A percentile compares a stretch with the other conserved stretches of the same genome.
Conservation (phyloP, 2,797 vertebrate species). For the Crax fasciolata region DNA sequence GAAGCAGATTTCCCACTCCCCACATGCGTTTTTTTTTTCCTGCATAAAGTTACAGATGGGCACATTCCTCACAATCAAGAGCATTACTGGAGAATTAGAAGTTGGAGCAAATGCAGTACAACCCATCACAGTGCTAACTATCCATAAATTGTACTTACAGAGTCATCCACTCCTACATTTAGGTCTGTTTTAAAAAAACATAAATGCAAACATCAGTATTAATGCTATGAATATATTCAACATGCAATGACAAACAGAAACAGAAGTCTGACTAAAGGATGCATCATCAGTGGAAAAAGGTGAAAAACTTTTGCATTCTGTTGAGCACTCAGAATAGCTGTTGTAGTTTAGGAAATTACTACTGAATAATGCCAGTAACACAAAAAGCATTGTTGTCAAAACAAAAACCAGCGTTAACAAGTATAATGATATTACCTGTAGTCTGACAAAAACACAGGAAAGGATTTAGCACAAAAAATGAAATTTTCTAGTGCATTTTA, state of each 20-base stretch:
- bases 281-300: neutral
- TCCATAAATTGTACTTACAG: neutral
- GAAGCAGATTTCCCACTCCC: neutral
- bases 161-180: neutral
- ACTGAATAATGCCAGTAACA: neutral
- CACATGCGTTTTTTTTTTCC: too few species aligned
- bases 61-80: constrained; percentile 1
- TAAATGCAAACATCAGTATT: fast-evolving
- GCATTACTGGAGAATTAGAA: neutral
- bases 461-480: neutral
- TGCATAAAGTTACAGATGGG: neutral
- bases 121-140: neutral
- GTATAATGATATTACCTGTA: neutral
- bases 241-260: neutral
- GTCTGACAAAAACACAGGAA: neutral
- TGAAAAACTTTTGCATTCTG: neutral
- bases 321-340: neutral
- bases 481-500: neutral
- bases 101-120: neutral
- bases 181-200: neutral
- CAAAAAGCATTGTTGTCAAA: neutral
- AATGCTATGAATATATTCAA: neutral
- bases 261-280: neutral
- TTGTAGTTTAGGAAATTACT: neutral
- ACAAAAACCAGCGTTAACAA: neutral